phyloP scores from a whole-genome alignment of 2,888 invertebrate genomes.

The Mechanitis mazaeus region DNA sequence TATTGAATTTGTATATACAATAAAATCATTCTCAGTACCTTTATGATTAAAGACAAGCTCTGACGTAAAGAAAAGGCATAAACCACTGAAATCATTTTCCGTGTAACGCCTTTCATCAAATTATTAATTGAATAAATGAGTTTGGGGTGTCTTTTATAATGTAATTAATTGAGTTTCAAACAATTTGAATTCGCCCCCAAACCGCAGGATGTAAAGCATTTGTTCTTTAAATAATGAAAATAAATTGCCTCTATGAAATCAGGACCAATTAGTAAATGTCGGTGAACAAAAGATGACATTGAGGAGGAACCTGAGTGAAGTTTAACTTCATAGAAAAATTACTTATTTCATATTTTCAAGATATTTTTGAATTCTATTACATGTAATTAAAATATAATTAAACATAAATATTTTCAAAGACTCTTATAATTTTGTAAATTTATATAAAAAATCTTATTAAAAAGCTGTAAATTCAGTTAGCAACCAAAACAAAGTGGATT shows the following conservation, averaged over 20 bases:
- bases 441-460: not conserved
- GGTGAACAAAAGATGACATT: constrained; percentile 15
- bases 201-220: constrained; percentile 20
- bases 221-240: constrained; percentile 21
- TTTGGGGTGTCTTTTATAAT: constrained; percentile 20
- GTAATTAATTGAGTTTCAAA: constrained; percentile 27
- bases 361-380: not conserved
- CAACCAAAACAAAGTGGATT: constrained; percentile 6
- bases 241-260: constrained; percentile 20
- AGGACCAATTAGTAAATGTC: constrained; percentile 17
- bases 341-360: not conserved
- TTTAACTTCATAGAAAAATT: not conserved
- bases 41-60: not conserved
- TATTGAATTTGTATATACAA: not conserved
- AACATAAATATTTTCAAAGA: not conserved
- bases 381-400: not conserved
- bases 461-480: not conserved
- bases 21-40: not conserved
- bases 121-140: constrained; percentile 21
- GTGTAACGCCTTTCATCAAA: constrained; percentile 13
- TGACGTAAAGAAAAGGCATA: constrained; percentile 5
- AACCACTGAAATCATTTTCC: constrained; percentile 11
- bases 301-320: constrained; percentile 16
- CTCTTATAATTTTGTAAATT: not conserved
- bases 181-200: constrained; percentile 19